Base-by-base conservation (phyloP, 2,888 invertebrate species). In the Torymus tubicola region DNA sequence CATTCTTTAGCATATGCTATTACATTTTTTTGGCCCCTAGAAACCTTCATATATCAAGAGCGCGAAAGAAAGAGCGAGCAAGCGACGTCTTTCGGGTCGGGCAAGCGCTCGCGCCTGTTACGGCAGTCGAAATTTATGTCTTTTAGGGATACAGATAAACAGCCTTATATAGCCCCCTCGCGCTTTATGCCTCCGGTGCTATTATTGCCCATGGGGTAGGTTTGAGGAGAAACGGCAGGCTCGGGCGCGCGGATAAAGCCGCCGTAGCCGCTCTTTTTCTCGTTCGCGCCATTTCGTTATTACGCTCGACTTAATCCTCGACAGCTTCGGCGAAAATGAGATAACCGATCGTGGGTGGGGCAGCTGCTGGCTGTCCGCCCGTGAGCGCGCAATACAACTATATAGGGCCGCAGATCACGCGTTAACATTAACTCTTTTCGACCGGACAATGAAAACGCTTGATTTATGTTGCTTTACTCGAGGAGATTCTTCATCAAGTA, bases 141-240 rank as follows among this genome's bases (percentile, higher is more conserved):
- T 67, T 76, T 76, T 58, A 42, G 58, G 70, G 55, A 68, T 71
- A 80, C 75, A 76, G 75, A 75, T 75, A 76, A 80, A 71, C 55
- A 67, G 52, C 68, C 52, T 71, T 71, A 63, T 65, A 68, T 50
- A 58, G 69, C 67, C 50, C 14, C 69, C 42, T n/a, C 13, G 60
- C 55, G 75, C 61, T 72, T 78, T 63, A 53, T 75, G 65, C 75
- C 71, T 69, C 75, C 18, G 12, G 68, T 31, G 80, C 71, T 72
- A 67, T 80, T 72, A 80, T 80, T 76, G 61, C 50, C n/a, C 53
- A 31, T 31, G 31, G 31, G 50, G 42, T 21, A 24, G 64, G 63
- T 69, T 73, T 79, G 57, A 68, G 73, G 65, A 50, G 50, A 50
- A 60, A 31, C 31, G 31, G 31, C 31, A 31, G 31, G 31, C 31